Conservation (phyloP, 2,113 vertebrate species). For the Gila orcuttii region DNA sequence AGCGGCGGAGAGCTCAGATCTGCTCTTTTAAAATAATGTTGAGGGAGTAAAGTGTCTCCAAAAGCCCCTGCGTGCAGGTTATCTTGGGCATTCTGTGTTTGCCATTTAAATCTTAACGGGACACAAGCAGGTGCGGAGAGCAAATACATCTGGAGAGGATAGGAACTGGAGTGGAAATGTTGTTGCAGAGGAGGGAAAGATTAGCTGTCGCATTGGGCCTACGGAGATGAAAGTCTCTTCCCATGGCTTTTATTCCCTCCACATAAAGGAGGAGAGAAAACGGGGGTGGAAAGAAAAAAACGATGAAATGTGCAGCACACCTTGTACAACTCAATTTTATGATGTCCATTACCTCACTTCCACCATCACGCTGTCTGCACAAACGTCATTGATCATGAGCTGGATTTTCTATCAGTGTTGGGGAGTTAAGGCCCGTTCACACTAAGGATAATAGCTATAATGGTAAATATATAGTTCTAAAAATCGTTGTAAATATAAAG, state of each 20-base stretch:
- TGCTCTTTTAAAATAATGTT: slow-evolving; percentile 80
- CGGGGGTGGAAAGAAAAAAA: slow-evolving; percentile 18
- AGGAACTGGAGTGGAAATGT: slow-evolving; percentile 77
- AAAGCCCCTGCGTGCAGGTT: slow-evolving; percentile 68
- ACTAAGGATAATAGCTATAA: too few species aligned
- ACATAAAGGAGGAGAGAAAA: slow-evolving; percentile 5
- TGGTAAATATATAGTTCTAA: too few species aligned
- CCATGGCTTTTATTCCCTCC: slow-evolving; percentile 63
- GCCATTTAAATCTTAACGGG: slow-evolving; percentile 81
- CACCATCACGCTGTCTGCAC: not conserved
- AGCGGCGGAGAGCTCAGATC: slow-evolving; percentile 70
- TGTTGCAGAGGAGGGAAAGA: slow-evolving; percentile 72
- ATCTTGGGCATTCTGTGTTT: slow-evolving; percentile 77
- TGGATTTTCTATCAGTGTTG: not conserved
- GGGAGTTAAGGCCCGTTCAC: not conserved
- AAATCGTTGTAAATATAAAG: too few species aligned
- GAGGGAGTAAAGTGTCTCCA: slow-evolving; percentile 72
- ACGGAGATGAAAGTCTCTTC: slow-evolving; percentile 69
- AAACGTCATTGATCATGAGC: not conserved
- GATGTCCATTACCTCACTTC: slow-evolving; percentile 3
- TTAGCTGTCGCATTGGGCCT: slow-evolving; percentile 68
- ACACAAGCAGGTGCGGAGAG: slow-evolving; percentile 72
- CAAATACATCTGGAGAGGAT: slow-evolving; percentile 76
- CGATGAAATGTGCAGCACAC: slow-evolving; percentile 66
- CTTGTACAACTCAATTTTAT: slow-evolving; percentile 55